phyloP scores from a whole-genome alignment of 2,113 vertebrate species.

The Silurus glanis region DNA sequence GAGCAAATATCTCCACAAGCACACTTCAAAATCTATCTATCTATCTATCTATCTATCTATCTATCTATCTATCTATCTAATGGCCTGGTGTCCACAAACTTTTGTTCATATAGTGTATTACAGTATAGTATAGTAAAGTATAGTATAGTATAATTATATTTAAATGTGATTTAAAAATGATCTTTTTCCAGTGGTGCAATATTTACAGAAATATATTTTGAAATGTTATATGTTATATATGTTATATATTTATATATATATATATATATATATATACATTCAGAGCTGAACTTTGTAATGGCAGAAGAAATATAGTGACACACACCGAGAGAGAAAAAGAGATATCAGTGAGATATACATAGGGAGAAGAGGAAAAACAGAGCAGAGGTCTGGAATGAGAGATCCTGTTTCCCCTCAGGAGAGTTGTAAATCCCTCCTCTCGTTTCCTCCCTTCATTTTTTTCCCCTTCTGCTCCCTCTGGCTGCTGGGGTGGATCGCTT shows the following conservation, averaged over 20 bases:
- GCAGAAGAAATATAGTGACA: background rate
- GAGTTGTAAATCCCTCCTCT: slow-evolving; percentile 17
- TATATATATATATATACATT: no score
- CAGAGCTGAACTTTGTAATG: background rate
- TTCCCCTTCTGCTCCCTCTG: slow-evolving; percentile 10
- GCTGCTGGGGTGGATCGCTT: background rate
- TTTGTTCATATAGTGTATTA: no score
- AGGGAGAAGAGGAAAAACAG: slow-evolving; percentile 31
- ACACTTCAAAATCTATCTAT: no score
- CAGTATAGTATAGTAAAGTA: no score
- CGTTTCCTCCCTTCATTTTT: slow-evolving; percentile 26
- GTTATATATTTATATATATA: no score
- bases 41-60: no score
- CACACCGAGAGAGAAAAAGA: slow-evolving; percentile 11
- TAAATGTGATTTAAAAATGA: background rate
- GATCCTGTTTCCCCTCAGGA: slow-evolving; percentile 37
- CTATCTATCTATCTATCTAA: no score
- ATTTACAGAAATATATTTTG: background rate
- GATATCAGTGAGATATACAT: background rate
- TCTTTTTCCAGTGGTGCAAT: background rate
- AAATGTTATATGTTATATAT: background rate
- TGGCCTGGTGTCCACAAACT: no score
- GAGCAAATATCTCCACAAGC: no score
- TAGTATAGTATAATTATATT: no score
- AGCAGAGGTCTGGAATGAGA: slow-evolving; percentile 16